Evolutionary conservation across 2,797 vertebrate genomes (phyloP).

Genomic region (Eulemur rubriventer): DNA sequence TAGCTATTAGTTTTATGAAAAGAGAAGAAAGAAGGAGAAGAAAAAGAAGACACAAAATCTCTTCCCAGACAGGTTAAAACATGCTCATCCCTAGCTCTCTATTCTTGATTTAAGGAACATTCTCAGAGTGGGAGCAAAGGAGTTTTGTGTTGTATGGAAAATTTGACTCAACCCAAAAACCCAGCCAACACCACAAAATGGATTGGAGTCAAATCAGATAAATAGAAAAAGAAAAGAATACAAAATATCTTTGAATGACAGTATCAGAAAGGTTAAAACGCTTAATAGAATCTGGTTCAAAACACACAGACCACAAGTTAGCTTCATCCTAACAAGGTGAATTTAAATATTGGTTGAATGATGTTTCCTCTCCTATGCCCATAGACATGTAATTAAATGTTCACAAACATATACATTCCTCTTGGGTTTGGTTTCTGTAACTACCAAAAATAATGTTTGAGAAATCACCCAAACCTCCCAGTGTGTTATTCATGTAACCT

Average conservation of each 20-base stretch:
- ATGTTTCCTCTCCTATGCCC: not conserved
- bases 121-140: conserved; percentile 65
- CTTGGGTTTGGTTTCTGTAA: conserved; percentile 60
- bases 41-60: conserved; percentile 72
- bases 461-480: conserved; percentile 54
- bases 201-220: conserved; percentile 87
- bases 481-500: conserved; percentile 41
- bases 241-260: conserved; percentile 85
- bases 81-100: conserved; percentile 76
- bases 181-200: conserved; percentile 87
- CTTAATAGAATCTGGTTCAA: conserved; percentile 48
- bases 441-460: conserved; percentile 67
- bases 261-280: conserved; percentile 82
- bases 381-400: not conserved
- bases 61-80: conserved; percentile 81
- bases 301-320: not conserved
- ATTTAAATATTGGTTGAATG: conserved; percentile 13
- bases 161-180: conserved; percentile 81
- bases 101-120: conserved; percentile 78
- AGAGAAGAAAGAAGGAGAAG: not conserved
- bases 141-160: conserved; percentile 85
- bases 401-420: conserved; percentile 60
- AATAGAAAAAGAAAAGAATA: conserved; percentile 86
- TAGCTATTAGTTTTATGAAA: conserved; percentile 56
- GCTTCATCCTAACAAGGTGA: not conserved